phyloP scores from a whole-genome alignment of 2,888 invertebrate genomes.

The Lissonota sp. region DNA sequence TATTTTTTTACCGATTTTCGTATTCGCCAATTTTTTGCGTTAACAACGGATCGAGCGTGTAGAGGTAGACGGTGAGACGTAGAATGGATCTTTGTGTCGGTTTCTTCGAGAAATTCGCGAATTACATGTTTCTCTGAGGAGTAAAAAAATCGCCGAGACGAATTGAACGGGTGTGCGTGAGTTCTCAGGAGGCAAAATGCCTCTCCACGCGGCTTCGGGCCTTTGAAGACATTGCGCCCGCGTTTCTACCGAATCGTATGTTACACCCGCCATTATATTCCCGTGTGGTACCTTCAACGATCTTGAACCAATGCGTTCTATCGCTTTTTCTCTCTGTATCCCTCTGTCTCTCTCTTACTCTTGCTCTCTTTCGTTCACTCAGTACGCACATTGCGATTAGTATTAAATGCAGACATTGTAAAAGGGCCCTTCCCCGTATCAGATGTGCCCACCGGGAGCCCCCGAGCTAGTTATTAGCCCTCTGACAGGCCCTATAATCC shows the following conservation, averaged over 20 bases:
- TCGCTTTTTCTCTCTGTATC: slow-evolving; percentile 9
- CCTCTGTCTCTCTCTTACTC: slow-evolving; percentile 15
- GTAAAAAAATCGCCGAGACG: no score
- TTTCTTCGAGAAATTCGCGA: no score
- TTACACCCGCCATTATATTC: slow-evolving; percentile 52
- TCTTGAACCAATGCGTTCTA: slow-evolving; percentile 26
- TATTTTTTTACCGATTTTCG: no score
- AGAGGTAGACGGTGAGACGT: no score
- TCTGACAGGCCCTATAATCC: slow-evolving; percentile 83
- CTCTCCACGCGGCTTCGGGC: slow-evolving; percentile 56
- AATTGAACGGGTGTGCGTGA: background rate
- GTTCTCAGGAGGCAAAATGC: slow-evolving; percentile 65
- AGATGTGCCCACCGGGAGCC: slow-evolving; percentile 76
- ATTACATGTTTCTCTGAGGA: no score
- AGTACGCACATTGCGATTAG: slow-evolving; percentile 79
- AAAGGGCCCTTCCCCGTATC: slow-evolving; percentile 80
- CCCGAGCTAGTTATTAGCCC: slow-evolving; percentile 81
- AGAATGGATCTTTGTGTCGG: no score
- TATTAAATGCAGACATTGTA: slow-evolving; percentile 82
- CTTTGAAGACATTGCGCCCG: slow-evolving; percentile 67
- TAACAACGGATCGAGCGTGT: no score
- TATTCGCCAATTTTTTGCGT: no score
- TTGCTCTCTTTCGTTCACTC: slow-evolving; percentile 37
- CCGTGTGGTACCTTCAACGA: slow-evolving; percentile 26
- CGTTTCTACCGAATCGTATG: slow-evolving; percentile 54